A percentile compares a stretch with the other conserved stretches of the same genome.
Evolutionary conservation across 1,140 invertebrate genomes (phyloP).

Genomic region (Calliphora vicina): DNA sequence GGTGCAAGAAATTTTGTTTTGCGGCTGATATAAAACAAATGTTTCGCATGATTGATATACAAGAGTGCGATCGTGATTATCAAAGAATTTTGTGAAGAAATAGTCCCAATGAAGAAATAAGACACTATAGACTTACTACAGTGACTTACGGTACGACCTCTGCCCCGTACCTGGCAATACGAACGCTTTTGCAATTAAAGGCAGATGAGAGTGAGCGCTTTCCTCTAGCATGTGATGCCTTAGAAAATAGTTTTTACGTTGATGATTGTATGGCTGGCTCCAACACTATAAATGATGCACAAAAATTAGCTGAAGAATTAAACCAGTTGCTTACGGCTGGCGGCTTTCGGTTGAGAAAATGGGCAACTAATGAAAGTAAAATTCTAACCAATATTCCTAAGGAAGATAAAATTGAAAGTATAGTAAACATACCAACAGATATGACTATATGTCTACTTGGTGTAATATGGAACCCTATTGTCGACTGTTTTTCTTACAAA

Average conservation of each 20-base stretch:
- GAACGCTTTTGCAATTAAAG: slow-evolving; percentile 21
- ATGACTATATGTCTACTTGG: slow-evolving; percentile 26
- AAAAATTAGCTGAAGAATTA: neutral
- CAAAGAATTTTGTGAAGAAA: slow-evolving; percentile 35
- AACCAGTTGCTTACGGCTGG: slow-evolving; percentile 36
- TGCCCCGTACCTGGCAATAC: slow-evolving; percentile 31
- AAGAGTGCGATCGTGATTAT: neutral
- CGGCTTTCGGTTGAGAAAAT: slow-evolving; percentile 50
- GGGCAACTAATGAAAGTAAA: slow-evolving; percentile 42
- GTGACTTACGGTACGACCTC: slow-evolving; percentile 31
- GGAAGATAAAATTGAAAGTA: neutral
- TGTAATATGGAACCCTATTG: neutral
- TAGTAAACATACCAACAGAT: neutral
- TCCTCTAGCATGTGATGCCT: neutral
- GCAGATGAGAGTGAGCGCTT: neutral
- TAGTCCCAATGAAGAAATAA: neutral
- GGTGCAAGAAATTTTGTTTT: slow-evolving; percentile 49
- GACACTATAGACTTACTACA: slow-evolving; percentile 9
- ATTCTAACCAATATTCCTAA: slow-evolving; percentile 22
- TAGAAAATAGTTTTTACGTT: slow-evolving; percentile 26
- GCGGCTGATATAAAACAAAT: slow-evolving; percentile 56
- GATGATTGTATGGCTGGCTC: slow-evolving; percentile 35
- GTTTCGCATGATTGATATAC: slow-evolving; percentile 51
- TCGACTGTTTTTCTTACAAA: slow-evolving; percentile 20
- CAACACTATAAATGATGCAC: neutral